phyloP scores from a whole-genome alignment of 2,797 vertebrate genomes.

The Tenualosa thibaudeaui region DNA sequence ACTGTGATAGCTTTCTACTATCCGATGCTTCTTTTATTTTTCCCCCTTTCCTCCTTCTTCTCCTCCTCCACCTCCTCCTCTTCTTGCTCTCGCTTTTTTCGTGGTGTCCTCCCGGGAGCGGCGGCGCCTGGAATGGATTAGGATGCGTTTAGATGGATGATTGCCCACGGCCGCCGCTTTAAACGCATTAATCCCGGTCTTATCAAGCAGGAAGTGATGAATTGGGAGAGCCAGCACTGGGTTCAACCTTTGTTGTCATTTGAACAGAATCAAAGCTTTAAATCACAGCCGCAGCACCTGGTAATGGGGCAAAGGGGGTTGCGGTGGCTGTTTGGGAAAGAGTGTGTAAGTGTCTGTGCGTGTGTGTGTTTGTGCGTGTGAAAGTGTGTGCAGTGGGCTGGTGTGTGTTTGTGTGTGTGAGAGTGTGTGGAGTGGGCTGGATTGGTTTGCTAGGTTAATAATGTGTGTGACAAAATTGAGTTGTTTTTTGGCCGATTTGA shows the following conservation, averaged over 20 bases:
- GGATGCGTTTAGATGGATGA: conserved; percentile 64
- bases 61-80: neutral
- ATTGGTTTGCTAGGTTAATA: neutral
- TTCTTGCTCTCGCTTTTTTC: conserved; percentile 62
- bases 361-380: conserved; percentile 62
- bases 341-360: neutral
- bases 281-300: conserved; percentile 77
- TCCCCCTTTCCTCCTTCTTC: conserved; percentile 14
- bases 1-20: neutral
- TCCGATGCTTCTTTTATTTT: neutral
- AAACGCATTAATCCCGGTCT: conserved; percentile 79
- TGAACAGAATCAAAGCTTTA: conserved; percentile 82
- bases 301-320: conserved; percentile 42
- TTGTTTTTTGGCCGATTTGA: conserved; percentile 13
- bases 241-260: conserved; percentile 80
- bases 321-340: conserved; percentile 57
- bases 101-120: conserved; percentile 66
- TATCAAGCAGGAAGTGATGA: conserved; percentile 78
- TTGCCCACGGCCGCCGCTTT: conserved; percentile 72
- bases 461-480: neutral
- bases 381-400: conserved; percentile 61
- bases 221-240: conserved; percentile 73
- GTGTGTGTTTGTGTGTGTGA: conserved; percentile 64
- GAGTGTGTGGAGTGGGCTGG: conserved; percentile 61
- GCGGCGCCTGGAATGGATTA: conserved; percentile 65